Conservation (phyloP, 2,797 vertebrate genomes). For the Clarias pachynema region DNA sequence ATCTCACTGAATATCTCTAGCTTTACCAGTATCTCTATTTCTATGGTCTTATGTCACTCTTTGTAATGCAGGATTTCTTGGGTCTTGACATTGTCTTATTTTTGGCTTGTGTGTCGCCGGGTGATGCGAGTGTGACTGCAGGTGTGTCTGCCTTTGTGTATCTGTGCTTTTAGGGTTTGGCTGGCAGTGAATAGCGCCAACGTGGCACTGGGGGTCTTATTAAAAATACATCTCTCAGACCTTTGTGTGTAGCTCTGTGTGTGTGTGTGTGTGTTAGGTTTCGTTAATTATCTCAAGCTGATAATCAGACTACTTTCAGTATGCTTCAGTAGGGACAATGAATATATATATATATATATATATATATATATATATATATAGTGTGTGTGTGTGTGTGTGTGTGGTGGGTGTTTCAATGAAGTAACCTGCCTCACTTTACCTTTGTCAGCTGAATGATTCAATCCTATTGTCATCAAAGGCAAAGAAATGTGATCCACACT, state of each 20-base stretch:
- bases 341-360: not conserved
- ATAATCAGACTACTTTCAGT: conserved; percentile 36
- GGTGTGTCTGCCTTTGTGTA: not conserved
- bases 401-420: not conserved
- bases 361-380: not conserved
- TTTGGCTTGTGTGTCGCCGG: not conserved
- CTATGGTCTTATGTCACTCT: not conserved
- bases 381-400: conserved; percentile 16
- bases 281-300: conserved; percentile 47
- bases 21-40: not conserved
- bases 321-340: conserved; percentile 17
- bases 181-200: conserved; percentile 5
- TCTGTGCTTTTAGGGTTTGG: not conserved
- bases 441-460: conserved; percentile 28
- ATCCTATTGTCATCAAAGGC: conserved; percentile 37
- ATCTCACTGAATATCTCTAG: too few relatives aligned
- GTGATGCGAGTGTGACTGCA: not conserved
- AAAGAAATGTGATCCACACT: conserved; percentile 37
- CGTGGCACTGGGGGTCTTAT: not conserved
- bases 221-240: conserved; percentile 5
- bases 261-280: conserved; percentile 23
- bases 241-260: not conserved
- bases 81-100: not conserved
- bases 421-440: conserved; percentile 35
- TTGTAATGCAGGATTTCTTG: not conserved